Evolutionary conservation across 2,797 vertebrate species (phyloP), one percentile per base, ranked within the genome.

Genomic region (Urocyon cinereoargenteus): DNA sequence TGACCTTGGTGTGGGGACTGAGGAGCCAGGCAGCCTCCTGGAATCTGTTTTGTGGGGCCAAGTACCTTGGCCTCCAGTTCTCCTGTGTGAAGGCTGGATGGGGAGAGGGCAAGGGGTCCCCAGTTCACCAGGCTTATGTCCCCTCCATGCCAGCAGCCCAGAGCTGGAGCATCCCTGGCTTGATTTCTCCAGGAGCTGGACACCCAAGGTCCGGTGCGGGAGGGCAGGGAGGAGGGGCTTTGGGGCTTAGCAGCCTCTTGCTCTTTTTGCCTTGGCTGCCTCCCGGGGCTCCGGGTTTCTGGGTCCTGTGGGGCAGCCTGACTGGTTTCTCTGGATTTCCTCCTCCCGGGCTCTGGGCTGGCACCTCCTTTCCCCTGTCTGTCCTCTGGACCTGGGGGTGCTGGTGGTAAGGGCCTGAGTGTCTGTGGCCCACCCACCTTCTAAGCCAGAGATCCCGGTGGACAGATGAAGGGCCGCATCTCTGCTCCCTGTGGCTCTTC

Each of bases 21-120:
- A 59, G 55, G 55, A 21, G 28, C 22, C 36, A 6, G 59, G 59
- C 7, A 26, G 40, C 3, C 0, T 15, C 28, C 0, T 0, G 31
- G 49, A 8, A 16, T 64, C 40, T 49, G 40, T 31, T 66, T 28
- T 9, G 28, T 13, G 45, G 68, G 77, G 51, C 75, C 18, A 22
- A 55, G 61, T 11, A 34, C 19, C 59, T 75, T 61, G 53, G 31
- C 77, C 49, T 22, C 51, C 3, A 1, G 19, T 22, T 18, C 31
- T 79, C 49, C 49, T 21, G 18, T 51, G 51, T 34, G 82, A 62
- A 34, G 81, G 26, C 3, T 3, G 40, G 40, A 6, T 0, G 4
- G 61, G 61, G 28, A 3, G 75, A 22, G 59, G 59, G 59, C 22
- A 22, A 3, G 22, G 59, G 59, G 59, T 61, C 59, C 59, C 59